These are phyloP conservation scores for Takifugu rubripes DNA, from an alignment of 2,797 vertebrate genomes.

Conservation along the genomic window DNA sequence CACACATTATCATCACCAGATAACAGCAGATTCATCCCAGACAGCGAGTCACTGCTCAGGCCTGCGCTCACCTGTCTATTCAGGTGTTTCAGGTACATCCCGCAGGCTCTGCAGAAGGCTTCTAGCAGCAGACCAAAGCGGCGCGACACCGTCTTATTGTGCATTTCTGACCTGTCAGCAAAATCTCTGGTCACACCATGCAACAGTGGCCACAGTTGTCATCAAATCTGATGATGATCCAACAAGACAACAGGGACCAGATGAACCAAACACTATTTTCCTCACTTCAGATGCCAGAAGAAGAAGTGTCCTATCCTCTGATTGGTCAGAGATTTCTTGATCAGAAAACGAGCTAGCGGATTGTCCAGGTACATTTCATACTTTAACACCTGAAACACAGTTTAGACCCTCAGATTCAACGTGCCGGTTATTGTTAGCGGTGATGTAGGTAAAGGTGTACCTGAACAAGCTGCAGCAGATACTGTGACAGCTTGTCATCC, in stretches of 20 bases:
- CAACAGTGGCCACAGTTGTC: not conserved
- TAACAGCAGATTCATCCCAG: not conserved
- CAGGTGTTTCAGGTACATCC: conserved; percentile 82
- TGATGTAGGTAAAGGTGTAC: conserved; percentile 8
- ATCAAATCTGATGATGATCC: too few species aligned
- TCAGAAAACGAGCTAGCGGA: conserved; percentile 78
- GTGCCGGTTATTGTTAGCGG: not conserved
- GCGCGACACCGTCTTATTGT: conserved; percentile 78
- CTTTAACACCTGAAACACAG: conserved; percentile 72
- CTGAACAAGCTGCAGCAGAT: conserved; percentile 80
- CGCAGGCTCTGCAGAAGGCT: conserved; percentile 80
- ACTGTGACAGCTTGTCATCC: conserved; percentile 88
- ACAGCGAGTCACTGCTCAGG: not conserved
- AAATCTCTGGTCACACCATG: not conserved
- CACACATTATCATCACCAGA: not conserved
- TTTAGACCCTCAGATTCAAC: not conserved
- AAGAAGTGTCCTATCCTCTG: conserved; percentile 83
- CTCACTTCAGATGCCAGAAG: conserved; percentile 83
- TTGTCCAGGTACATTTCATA: conserved; percentile 84
- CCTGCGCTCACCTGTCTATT: conserved; percentile 69
- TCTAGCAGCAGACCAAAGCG: conserved; percentile 79
- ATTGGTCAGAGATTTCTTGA: conserved; percentile 82
- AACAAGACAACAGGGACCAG: not conserved
- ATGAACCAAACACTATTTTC: not conserved
- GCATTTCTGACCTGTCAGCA: conserved; percentile 76